These are phyloP conservation scores for Cacoxenus indagator DNA, from an alignment of 2,888 invertebrate genomes.

Conservation along the genomic window DNA sequence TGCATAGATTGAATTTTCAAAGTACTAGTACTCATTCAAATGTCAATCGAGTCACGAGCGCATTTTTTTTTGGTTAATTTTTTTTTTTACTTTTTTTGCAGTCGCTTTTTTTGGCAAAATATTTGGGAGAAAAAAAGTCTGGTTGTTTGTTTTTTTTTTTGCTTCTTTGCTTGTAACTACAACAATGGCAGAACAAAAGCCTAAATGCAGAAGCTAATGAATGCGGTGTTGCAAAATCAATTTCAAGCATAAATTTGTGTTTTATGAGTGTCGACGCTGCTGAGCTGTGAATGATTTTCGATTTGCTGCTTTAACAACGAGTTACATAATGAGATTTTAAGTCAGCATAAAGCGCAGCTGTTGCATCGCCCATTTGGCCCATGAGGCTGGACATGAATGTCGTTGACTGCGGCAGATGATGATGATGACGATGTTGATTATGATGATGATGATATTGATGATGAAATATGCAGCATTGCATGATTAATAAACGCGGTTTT, in stretches of 20 bases:
- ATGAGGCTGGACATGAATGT: background rate
- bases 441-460: background rate
- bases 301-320: too few species aligned
- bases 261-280: background rate
- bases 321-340: background rate
- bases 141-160: too few species aligned
- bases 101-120: constrained; percentile 4
- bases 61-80: background rate
- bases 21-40: constrained; percentile 60
- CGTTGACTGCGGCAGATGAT: background rate
- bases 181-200: constrained; percentile 1
- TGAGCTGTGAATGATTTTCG: too few species aligned
- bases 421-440: background rate
- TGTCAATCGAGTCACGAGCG: constrained; percentile 60
- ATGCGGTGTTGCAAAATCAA: constrained; percentile 1
- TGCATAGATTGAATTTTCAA: constrained; percentile 52
- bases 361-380: too few species aligned
- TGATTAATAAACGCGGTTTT: constrained; percentile 10
- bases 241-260: background rate
- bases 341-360: background rate
- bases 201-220: background rate
- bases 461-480: background rate
- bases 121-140: too few species aligned
- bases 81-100: background rate
- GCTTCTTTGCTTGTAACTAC: background rate